Evolutionary conservation across 2,797 vertebrate species (phyloP), one percentile per base, ranked within the genome.

Genomic region (Gadopsis bispinosus): DNA sequence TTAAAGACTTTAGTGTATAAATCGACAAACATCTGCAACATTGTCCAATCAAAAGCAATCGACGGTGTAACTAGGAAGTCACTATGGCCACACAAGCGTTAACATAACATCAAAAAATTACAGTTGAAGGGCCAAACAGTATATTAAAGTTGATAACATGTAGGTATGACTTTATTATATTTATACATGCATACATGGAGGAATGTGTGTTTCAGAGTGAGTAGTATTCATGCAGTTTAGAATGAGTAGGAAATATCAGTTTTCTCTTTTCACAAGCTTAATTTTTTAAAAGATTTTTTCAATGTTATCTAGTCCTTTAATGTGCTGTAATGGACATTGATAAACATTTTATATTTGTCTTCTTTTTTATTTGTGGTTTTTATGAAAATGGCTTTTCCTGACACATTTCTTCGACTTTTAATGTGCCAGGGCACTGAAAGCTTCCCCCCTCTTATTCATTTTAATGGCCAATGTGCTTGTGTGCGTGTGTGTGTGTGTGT

Each of bases 361-460:
- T 37, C 20, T 53, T 37, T 53, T 37, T 50, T 31, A 7, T 20
- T 35, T 69, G 3, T 16, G 4, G 0, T 31, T 65, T 79, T 64
- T 35, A 60, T 60, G n/a, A 47, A 78, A 79, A 74, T 53, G 29
- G 70, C 45, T 80, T 79, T 43, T 69, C 31, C 3, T 75, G 81
- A 77, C 2, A 31, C 66, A 62, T 77, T 71, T 76, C 64, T 50
- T 83, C 16, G 0, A 68, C 12, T n/a, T 22, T 69, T 65, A 70
- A 82, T 82, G 68, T 75, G 69, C 59, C 54, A 54, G 39, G 0
- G 13, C 20, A 31, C 59, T 71, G 69, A 84, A 71, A 74, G 74
- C 84, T 69, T 80, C 84, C 73, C 62, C 37, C 33, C 50, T 58
- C 17, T 56, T 39, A 31, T 35, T 67, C 14, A 33, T 37, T 67